Evolutionary conservation across 2,113 vertebrate genomes (phyloP), one percentile per base, ranked within the genome.

Genomic region (Amphilophus citrinellus): DNA sequence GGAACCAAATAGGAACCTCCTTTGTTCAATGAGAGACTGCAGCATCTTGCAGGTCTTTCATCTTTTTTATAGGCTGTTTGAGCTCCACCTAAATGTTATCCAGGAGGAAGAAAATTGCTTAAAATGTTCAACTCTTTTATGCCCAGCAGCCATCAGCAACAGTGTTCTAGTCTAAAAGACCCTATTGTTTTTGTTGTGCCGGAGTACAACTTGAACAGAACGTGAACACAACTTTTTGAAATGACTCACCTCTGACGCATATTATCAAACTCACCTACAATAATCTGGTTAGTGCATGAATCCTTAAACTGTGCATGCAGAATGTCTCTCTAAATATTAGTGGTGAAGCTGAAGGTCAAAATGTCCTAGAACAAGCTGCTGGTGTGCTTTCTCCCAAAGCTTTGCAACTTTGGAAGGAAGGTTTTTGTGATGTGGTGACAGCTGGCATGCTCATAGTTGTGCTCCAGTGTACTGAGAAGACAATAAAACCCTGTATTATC

Each of bases 401-500:
- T 18, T 20, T 73, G 47, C 47, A 73, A 73, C 47, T 56, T 35
- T 73, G 47, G 47, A 73, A 73, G 53, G 68, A 73, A 56, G 68
- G 47, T 73, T 73, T 73, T 47, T 73, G 47, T 56, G 47, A 73
- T 73, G 27, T 73, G 68, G 47, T 73, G 68, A 73, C 68, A 73
- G 68, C 68, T 73, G 68, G 18, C 68, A 35, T 5, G 47, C 27
- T 73, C 47, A 56, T 73, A 73, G 17, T 73, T 73, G 68, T 56
- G 47, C 68, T 56, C 68, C 68, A 73, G 47, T 56, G 27, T 73
- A 73, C 27, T 73, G 47, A 73, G 27, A 32, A 73, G 68, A 73
- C 68, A 73, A 73, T 73, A n/a, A 73, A 73, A 73, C 47, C 27
- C 10, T 53, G 47, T 73, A 73, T 73, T 73, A 73, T 73, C 68